phyloP scores from a whole-genome alignment of 2,113 vertebrate species.

The Larimichthys crocea region DNA sequence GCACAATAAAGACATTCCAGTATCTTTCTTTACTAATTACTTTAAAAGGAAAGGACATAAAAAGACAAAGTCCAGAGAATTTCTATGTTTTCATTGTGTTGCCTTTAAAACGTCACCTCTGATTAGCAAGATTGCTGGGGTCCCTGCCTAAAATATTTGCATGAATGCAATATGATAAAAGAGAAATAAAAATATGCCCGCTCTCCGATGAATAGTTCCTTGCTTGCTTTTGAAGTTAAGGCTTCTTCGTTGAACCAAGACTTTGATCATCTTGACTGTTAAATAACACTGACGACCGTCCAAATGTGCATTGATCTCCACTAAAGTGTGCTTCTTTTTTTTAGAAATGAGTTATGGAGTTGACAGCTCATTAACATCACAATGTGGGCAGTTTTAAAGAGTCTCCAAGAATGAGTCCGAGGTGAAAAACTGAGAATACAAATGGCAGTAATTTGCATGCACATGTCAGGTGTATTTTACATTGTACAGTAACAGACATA shows the following conservation, averaged over 20 bases:
- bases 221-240: slow-evolving; percentile 25
- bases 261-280: slow-evolving; percentile 28
- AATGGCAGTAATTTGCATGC: background rate
- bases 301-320: slow-evolving; percentile 38
- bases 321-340: slow-evolving; percentile 15
- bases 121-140: slow-evolving; percentile 10
- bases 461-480: background rate
- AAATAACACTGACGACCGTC: slow-evolving; percentile 54
- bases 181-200: background rate
- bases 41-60: slow-evolving; percentile 1
- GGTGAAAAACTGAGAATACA: background rate
- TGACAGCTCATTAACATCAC: slow-evolving; percentile 68
- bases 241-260: slow-evolving; percentile 27
- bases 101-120: slow-evolving; percentile 13
- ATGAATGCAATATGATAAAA: slow-evolving; percentile 42
- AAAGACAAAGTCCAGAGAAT: slow-evolving; percentile 4
- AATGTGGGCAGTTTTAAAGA: slow-evolving; percentile 21
- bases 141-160: slow-evolving; percentile 19
- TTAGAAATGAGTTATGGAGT: slow-evolving; percentile 29
- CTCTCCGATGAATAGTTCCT: slow-evolving; percentile 19
- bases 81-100: slow-evolving; percentile 39
- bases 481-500: background rate
- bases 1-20: slow-evolving; percentile 57
- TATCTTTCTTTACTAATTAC: slow-evolving; percentile 54
- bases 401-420: background rate